Evolutionary conservation across 2,888 invertebrate genomes (phyloP).

Genomic region (Rhopalosiphum nymphaeae): DNA sequence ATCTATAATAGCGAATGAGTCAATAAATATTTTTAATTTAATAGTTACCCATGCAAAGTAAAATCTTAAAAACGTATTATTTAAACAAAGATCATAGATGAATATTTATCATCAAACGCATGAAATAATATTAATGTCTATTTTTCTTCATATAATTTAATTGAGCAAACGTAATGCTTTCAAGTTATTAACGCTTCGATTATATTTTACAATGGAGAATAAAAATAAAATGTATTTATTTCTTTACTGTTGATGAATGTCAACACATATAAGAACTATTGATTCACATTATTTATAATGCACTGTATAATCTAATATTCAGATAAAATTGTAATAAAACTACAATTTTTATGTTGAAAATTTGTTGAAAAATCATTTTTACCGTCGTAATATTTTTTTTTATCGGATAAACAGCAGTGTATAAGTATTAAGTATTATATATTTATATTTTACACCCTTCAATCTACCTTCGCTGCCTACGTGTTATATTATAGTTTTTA

Average conservation of each 20-base stretch:
- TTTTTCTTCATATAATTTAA: not conserved
- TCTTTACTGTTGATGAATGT: not conserved
- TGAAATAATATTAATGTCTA: not conserved
- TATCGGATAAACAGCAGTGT: not conserved
- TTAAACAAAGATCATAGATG: not conserved
- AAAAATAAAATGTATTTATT: not conserved
- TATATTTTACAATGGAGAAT: not conserved
- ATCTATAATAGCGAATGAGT: not conserved
- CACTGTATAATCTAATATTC: not conserved
- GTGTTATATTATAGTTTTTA: not conserved
- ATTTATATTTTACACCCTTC: constrained; percentile 19
- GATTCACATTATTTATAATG: not conserved
- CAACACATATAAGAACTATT: not conserved
- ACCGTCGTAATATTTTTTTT: not conserved
- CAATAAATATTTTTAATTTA: not conserved
- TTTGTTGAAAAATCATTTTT: not conserved
- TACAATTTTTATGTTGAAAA: not conserved
- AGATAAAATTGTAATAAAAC: not conserved
- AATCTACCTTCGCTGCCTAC: not conserved
- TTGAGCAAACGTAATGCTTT: not conserved
- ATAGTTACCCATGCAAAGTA: not conserved
- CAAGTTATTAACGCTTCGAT: not conserved
- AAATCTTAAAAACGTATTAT: not conserved
- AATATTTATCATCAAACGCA: not conserved
- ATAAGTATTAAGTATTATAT: not conserved